phyloP scores from a whole-genome alignment of 2,797 vertebrate species.

The Sparidentex hasta region DNA sequence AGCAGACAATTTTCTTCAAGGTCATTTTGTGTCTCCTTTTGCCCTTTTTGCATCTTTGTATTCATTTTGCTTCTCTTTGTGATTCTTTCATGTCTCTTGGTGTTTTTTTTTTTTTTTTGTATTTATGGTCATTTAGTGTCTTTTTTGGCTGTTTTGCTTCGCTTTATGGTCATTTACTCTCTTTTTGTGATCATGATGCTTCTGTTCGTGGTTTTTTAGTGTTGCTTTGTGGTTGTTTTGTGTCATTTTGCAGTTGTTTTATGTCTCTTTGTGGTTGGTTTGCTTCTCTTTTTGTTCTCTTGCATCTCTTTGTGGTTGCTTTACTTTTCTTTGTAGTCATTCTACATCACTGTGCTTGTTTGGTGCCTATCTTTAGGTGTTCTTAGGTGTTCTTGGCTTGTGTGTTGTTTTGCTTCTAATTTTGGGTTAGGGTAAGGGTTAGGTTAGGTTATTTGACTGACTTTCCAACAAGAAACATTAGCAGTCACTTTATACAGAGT shows the following conservation, averaged over 20 bases:
- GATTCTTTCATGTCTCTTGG: too few relatives aligned
- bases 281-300: neutral
- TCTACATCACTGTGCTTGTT: too few relatives aligned
- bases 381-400: too few relatives aligned
- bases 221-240: too few relatives aligned
- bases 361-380: too few relatives aligned
- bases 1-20: neutral
- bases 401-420: neutral
- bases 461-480: neutral
- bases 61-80: neutral
- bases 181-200: too few relatives aligned
- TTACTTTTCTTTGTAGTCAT: neutral
- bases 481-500: neutral
- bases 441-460: too few relatives aligned
- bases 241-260: neutral
- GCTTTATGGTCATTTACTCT: too few relatives aligned
- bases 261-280: neutral
- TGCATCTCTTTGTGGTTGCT: neutral
- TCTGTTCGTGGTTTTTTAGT: too few relatives aligned
- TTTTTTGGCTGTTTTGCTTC: too few relatives aligned
- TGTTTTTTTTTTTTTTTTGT: neutral
- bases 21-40: neutral
- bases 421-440: too few relatives aligned
- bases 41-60: neutral
- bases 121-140: too few relatives aligned